Evolutionary conservation across 2,888 invertebrate genomes (phyloP), one percentile per base, ranked within the genome.

Genomic region (Orchesella flavescens): DNA sequence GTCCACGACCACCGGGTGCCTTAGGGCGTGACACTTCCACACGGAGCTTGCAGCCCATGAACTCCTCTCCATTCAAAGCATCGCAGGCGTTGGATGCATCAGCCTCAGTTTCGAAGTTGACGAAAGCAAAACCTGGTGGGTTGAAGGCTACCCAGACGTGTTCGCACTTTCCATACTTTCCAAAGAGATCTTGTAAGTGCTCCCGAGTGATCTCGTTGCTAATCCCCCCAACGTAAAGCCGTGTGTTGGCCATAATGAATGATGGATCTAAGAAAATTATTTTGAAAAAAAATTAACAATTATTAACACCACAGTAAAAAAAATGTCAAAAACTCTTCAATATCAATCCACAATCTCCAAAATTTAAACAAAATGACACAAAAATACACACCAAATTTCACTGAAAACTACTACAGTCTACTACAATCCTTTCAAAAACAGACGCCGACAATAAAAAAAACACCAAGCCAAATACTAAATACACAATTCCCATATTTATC

Each of bases 111-210:
- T 94, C 94, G 91, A 96, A 97, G 92, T 97, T 96, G 90, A 97
- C 95, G 92, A 97, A 97, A 87, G 96, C 97, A 91, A 97, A 97
- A 89, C 97, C 96, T 88, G 96, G 96, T 88, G 97, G 97, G 96
- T 91, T 96, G 91, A 96, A 95, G 88, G 97, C 96, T 89, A 95
- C 96, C 96, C 96, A 97, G 87, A 96, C 96, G 89, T 95, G 95
- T 91, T 95, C 96, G 89, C 97, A 92, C 92, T 96, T 96, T 89
- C 97, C 97, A 91, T 94, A 97, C 92, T 96, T 96, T 89, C 95
- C 95, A 91, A 97, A 97, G 91, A 96, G 95, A 90, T 93, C 93
- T 91, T 97, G 96, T 87, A 97, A 92, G 91, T 97, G 96, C 91
- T 97, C 97, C 90, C 96, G 96, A 91, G 96, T 96, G 90, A 96